Evolutionary conservation across 2,888 invertebrate genomes (phyloP).

Genomic region (Andrena praecox): DNA sequence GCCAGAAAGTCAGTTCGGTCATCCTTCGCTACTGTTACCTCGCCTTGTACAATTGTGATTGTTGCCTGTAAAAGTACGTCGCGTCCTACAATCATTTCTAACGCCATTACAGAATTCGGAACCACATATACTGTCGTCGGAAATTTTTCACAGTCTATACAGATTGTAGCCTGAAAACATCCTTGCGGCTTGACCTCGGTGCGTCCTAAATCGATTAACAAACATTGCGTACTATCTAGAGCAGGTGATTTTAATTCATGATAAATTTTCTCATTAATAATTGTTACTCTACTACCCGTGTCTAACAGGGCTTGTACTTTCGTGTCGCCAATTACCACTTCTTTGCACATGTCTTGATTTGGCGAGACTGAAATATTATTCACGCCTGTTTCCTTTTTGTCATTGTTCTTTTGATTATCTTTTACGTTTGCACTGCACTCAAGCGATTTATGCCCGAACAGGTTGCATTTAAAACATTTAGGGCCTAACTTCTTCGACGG

Average conservation of each 20-base stretch:
- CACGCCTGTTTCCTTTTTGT: not conserved
- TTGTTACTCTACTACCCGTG: not conserved
- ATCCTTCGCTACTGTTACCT: not conserved
- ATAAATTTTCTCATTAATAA: not conserved
- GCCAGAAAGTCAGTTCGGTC: not conserved
- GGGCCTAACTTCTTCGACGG: not conserved
- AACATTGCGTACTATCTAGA: not conserved
- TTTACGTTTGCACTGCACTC: not conserved
- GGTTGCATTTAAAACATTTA: slow-evolving; percentile 14
- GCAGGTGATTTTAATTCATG: not conserved
- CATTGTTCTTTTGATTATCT: not conserved
- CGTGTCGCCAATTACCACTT: not conserved
- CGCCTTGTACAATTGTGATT: not conserved
- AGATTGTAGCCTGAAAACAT: not conserved
- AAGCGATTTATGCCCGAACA: not conserved
- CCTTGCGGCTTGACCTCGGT: not conserved
- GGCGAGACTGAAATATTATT: not conserved
- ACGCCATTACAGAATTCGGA: not conserved
- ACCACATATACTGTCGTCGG: slow-evolving; percentile 6
- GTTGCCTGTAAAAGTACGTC: slow-evolving; percentile 7
- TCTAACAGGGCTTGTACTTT: not conserved
- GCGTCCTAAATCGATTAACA: not conserved
- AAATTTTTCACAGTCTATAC: slow-evolving; percentile 2
- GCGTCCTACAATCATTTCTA: slow-evolving; percentile 1
- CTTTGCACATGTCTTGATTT: not conserved